Percentiles rank a stretch among this genome's conserved stretches.
phyloP scores from a whole-genome alignment of 2,797 vertebrate species.

The Oceanodroma leucorhoa region DNA sequence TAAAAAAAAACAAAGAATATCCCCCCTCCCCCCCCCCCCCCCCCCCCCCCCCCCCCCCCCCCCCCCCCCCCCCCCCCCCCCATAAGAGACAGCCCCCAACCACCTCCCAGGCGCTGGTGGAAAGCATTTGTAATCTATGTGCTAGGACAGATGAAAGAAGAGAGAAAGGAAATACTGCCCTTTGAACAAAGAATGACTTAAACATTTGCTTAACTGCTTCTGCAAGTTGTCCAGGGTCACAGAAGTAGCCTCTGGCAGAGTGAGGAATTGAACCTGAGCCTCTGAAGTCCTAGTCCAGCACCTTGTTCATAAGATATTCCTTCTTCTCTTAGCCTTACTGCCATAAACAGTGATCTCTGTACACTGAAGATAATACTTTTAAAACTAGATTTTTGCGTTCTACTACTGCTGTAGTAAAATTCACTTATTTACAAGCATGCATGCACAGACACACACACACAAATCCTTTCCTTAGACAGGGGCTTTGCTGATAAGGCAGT shows the following conservation, averaged over 20 bases:
- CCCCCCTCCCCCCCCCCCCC: rapidly evolving
- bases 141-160: neutral
- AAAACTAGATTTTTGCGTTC: neutral
- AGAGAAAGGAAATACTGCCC: neutral
- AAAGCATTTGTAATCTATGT: neutral
- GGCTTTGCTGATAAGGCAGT: constrained; percentile 33
- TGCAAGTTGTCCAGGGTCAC: neutral
- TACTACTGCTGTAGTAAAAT: neutral
- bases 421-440: constrained; percentile 4
- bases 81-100: rapidly evolving
- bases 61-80: rapidly evolving
- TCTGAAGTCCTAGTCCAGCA: neutral
- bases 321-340: neutral
- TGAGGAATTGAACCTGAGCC: neutral
- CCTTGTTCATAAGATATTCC: neutral
- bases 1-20: neutral
- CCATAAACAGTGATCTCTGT: neutral
- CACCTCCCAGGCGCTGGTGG: neutral
- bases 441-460: neutral
- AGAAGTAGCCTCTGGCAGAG: neutral
- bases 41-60: no score
- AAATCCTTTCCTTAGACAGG: constrained; percentile 30
- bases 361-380: neutral
- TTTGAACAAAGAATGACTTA: neutral
- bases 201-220: neutral